Conservation (phyloP, 2,797 vertebrate species). For the Schizothorax lantsangensis region DNA sequence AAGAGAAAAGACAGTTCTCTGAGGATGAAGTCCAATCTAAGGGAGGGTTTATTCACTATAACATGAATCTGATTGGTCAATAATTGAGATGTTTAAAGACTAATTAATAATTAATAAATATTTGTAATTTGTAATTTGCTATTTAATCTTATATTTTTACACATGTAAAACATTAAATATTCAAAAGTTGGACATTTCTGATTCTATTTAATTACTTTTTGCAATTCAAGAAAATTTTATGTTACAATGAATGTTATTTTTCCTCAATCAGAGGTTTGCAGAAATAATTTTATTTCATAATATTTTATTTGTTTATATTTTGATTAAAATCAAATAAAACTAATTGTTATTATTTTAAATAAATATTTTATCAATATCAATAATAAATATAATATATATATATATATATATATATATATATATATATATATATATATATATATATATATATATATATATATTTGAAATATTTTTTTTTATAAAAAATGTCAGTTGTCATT, state of each 20-base stretch:
- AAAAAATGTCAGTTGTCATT: neutral
- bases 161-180: neutral
- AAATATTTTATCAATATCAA: too few relatives aligned
- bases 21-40: constrained; percentile 49
- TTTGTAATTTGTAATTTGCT: neutral
- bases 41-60: constrained; percentile 25
- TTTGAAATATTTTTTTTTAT: neutral
- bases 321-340: neutral
- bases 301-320: neutral
- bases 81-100: neutral
- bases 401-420: too few relatives aligned
- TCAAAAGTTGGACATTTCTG: neutral
- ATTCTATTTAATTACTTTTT: neutral
- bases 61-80: neutral
- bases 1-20: constrained; percentile 24
- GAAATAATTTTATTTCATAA: neutral
- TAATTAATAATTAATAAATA: neutral
- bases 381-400: too few relatives aligned
- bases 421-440: too few relatives aligned
- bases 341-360: neutral
- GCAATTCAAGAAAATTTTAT: neutral
- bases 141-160: neutral
- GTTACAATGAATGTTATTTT: neutral
- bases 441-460: neutral
- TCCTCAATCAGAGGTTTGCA: neutral